phyloP scores from a whole-genome alignment of 2,113 vertebrate species.

The Stomatorhinus ivindoensis region DNA sequence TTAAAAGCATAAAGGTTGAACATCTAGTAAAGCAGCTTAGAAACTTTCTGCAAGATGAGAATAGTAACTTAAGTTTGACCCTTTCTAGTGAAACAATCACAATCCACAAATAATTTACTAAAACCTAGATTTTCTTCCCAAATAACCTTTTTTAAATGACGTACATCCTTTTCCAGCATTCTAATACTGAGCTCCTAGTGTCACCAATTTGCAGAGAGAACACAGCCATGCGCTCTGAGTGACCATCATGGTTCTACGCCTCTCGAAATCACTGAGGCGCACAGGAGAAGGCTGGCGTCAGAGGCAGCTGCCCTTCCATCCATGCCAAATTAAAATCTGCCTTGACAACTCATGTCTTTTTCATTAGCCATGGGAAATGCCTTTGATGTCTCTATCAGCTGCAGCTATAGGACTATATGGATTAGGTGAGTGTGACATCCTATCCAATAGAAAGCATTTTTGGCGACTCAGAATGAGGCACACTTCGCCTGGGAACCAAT shows the following conservation, averaged over 20 bases:
- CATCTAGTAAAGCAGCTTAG: neutral
- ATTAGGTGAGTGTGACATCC: neutral
- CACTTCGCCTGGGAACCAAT: neutral
- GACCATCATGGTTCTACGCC: neutral
- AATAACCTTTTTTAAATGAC: neutral
- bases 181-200: neutral
- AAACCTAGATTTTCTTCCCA: neutral
- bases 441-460: neutral
- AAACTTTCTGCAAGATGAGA: neutral
- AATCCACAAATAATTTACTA: neutral
- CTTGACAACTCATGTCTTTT: conserved; percentile 10
- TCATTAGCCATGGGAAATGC: neutral
- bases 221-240: neutral
- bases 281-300: neutral
- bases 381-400: conserved; percentile 10
- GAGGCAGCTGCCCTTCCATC: neutral
- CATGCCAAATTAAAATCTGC: conserved; percentile 4
- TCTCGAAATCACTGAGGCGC: neutral
- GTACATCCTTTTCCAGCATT: neutral
- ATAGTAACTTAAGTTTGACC: neutral
- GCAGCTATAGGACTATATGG: neutral
- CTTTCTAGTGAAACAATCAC: neutral
- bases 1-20: neutral
- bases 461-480: neutral
- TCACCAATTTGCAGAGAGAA: neutral